Evolutionary conservation across 2,888 invertebrate genomes (phyloP).

Genomic region (Euzetes globulus): DNA sequence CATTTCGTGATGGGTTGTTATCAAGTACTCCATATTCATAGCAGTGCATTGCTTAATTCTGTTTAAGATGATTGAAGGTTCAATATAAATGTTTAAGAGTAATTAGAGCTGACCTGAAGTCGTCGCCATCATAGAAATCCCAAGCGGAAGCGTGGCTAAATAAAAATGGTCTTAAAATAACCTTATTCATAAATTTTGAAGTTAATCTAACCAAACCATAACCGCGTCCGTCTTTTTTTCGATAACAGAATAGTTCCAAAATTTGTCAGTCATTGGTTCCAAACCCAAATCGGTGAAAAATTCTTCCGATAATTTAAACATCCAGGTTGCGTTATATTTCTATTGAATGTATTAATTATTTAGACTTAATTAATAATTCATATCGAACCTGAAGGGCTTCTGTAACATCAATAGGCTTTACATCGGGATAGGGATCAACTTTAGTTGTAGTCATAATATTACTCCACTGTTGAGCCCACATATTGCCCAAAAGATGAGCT

Average conservation of each 20-base stretch:
- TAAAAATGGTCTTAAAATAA: slow-evolving; percentile 40
- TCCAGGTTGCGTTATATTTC: slow-evolving; percentile 48
- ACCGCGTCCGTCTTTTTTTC: slow-evolving; percentile 61
- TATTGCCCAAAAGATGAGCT: slow-evolving; percentile 64
- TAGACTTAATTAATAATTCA: neutral
- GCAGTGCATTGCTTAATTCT: slow-evolving; percentile 82
- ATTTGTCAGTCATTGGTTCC: slow-evolving; percentile 69
- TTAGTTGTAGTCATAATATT: slow-evolving; percentile 56
- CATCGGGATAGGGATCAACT: slow-evolving; percentile 65
- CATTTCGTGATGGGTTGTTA: slow-evolving; percentile 81
- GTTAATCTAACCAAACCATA: neutral
- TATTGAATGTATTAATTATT: slow-evolving; percentile 39
- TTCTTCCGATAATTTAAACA: slow-evolving; percentile 74
- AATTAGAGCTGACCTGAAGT: slow-evolving; percentile 53
- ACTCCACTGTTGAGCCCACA: slow-evolving; percentile 78
- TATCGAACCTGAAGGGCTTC: slow-evolving; percentile 56
- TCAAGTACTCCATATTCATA: slow-evolving; percentile 72
- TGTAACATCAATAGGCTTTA: slow-evolving; percentile 64
- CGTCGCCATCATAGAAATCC: slow-evolving; percentile 75
- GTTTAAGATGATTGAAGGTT: no score
- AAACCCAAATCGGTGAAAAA: slow-evolving; percentile 73
- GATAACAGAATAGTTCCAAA: slow-evolving; percentile 74
- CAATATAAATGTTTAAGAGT: neutral
- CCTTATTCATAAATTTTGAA: no score
- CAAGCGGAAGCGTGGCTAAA: slow-evolving; percentile 73